Evolutionary conservation across 2,888 invertebrate genomes (phyloP).

Genomic region (Girardia tigrina): DNA sequence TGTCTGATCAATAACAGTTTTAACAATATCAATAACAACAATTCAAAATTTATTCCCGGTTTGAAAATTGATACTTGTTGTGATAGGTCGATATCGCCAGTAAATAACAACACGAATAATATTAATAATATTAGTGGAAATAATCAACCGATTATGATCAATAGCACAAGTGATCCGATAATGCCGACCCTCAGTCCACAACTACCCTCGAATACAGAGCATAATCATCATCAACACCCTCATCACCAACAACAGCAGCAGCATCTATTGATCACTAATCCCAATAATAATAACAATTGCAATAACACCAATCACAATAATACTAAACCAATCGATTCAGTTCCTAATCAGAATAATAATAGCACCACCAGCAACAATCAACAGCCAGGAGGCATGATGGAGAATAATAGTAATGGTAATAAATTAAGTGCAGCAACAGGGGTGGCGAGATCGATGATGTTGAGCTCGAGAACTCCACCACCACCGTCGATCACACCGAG

Average conservation of each 20-base stretch:
- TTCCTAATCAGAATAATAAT: no score
- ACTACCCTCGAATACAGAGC: conserved; percentile 34
- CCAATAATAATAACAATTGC: not conserved
- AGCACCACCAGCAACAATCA: no score
- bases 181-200: conserved; percentile 65
- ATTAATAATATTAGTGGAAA: not conserved
- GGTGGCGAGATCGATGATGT: no score
- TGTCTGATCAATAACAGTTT: not conserved
- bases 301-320: no score
- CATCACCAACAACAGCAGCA: not conserved
- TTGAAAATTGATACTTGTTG: conserved; percentile 17
- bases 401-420: no score
- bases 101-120: not conserved
- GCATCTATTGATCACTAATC: not conserved
- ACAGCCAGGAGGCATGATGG: no score
- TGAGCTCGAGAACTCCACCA: not conserved
- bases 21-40: not conserved
- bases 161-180: conserved; percentile 55
- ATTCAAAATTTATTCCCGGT: not conserved
- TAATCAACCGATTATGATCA: no score
- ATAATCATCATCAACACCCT: not conserved
- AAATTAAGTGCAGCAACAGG: no score
- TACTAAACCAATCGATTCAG: no score
- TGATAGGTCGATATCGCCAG: conserved; percentile 27
- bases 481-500: not conserved